Evolutionary conservation across 2,797 vertebrate species (phyloP).

Genomic region (Halcyon chelicuti): DNA sequence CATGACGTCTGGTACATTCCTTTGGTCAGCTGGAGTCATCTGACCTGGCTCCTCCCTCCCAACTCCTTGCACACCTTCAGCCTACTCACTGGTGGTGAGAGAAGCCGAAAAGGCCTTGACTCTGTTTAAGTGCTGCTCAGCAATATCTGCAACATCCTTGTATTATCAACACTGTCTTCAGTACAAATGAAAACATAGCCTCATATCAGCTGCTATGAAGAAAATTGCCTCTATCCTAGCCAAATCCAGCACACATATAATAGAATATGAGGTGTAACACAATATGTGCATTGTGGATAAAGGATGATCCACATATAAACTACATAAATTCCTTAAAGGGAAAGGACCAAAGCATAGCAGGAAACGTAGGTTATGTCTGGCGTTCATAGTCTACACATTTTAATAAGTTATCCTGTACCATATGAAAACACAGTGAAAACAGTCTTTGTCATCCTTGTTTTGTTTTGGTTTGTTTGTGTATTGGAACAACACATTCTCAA

Average conservation of each 20-base stretch:
- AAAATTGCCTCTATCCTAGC: neutral
- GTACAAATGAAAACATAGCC: neutral
- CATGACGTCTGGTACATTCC: too few species aligned
- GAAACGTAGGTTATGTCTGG: neutral
- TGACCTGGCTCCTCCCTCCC: too few species aligned
- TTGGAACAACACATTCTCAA: neutral
- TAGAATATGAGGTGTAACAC: neutral
- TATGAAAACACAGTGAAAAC: neutral
- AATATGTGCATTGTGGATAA: neutral
- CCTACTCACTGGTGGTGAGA: too few species aligned
- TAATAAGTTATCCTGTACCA: neutral
- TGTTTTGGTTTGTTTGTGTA: accelerated
- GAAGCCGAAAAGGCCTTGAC: too few species aligned
- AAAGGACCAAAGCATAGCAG: neutral
- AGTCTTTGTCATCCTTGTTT: neutral
- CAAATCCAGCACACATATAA: neutral
- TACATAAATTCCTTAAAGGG: neutral
- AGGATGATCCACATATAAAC: neutral
- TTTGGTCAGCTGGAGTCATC: too few species aligned
- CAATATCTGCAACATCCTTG: neutral
- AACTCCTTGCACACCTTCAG: too few species aligned
- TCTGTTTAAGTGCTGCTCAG: too few species aligned
- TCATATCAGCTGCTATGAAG: neutral
- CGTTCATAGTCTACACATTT: neutral
- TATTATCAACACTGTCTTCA: neutral